phyloP scores from a whole-genome alignment of 2,888 invertebrate genomes.

The Ormyrus thymus region DNA sequence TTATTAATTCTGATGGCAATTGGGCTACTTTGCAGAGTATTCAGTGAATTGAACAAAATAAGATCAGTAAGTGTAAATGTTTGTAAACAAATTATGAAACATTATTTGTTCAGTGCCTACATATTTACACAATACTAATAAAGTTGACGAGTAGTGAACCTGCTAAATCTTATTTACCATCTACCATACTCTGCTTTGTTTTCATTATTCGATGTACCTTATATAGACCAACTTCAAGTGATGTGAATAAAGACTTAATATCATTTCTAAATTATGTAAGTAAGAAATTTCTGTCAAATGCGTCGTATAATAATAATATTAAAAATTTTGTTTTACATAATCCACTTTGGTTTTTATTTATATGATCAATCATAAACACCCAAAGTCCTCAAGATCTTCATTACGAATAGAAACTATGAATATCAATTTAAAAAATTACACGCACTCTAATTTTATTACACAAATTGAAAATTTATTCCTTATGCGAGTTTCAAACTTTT shows the following conservation, averaged over 20 bases:
- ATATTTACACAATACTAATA: constrained; percentile 66
- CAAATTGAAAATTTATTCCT: too few relatives aligned
- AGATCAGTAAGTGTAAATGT: constrained; percentile 74
- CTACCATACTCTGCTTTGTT: constrained; percentile 51
- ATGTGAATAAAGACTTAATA: constrained; percentile 48
- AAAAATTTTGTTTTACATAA: constrained; percentile 40
- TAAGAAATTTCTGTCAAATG: constrained; percentile 32
- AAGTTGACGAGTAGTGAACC: constrained; percentile 71
- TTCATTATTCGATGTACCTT: constrained; percentile 46
- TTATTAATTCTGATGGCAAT: neutral
- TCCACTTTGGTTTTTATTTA: constrained; percentile 17
- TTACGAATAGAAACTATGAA: too few relatives aligned
- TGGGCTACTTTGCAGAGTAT: constrained; percentile 57
- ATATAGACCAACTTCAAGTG: constrained; percentile 27
- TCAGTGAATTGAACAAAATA: constrained; percentile 66
- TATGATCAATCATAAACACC: neutral
- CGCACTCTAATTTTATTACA: too few relatives aligned
- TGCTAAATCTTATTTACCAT: constrained; percentile 59
- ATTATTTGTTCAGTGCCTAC: constrained; percentile 75
- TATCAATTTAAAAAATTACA: too few relatives aligned
- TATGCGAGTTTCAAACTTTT: too few relatives aligned
- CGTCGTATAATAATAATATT: constrained; percentile 26
- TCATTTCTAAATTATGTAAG: constrained; percentile 48
- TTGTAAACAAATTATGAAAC: constrained; percentile 72
- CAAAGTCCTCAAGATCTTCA: too few relatives aligned